A percentile compares a stretch with the other conserved stretches of the same genome.
phyloP scores from a whole-genome alignment of 92 coral and sea anemone genomes.

The Zoanthus sociatus region DNA sequence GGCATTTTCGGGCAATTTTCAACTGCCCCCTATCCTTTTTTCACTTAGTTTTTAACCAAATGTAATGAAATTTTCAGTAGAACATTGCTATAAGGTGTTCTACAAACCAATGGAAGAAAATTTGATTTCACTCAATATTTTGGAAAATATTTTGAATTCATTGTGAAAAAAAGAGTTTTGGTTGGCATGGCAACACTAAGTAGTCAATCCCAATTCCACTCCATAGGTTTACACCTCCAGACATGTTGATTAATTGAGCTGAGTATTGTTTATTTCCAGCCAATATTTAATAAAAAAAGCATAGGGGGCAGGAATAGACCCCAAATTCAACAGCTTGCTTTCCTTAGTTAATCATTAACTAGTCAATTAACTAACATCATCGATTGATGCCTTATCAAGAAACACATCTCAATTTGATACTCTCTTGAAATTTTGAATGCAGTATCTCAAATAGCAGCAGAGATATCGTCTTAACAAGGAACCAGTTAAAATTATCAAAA shows the following conservation, averaged over 20 bases:
- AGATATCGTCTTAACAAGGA: constrained; percentile 12
- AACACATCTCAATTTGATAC: constrained; percentile 4
- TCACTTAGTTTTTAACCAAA: not conserved
- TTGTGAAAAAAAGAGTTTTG: not conserved
- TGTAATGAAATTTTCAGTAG: constrained; percentile 46
- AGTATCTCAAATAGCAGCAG: constrained; percentile 25
- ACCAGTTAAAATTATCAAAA: constrained; percentile 24
- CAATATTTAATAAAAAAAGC: constrained; percentile 41
- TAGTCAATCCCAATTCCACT: constrained; percentile 52
- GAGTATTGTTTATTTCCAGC: constrained; percentile 44
- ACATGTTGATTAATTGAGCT: constrained; percentile 55
- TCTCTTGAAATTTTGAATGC: constrained; percentile 26
- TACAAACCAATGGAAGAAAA: not conserved
- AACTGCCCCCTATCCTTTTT: constrained; percentile 25
- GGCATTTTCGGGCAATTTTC: constrained; percentile 43
- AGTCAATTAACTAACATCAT: constrained; percentile 14
- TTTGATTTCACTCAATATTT: constrained; percentile 44
- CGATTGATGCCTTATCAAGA: constrained; percentile 11
- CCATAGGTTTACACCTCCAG: constrained; percentile 55
- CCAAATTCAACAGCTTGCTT: constrained; percentile 42
- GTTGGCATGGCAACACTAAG: constrained; percentile 56
- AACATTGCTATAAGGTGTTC: not conserved
- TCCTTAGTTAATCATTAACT: constrained; percentile 41
- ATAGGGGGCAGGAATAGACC: constrained; percentile 44
- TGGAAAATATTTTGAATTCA: not conserved